These are phyloP conservation scores for Epinephelus fuscoguttatus DNA, from an alignment of 2,113 vertebrate genomes.

Conservation along the genomic window DNA sequence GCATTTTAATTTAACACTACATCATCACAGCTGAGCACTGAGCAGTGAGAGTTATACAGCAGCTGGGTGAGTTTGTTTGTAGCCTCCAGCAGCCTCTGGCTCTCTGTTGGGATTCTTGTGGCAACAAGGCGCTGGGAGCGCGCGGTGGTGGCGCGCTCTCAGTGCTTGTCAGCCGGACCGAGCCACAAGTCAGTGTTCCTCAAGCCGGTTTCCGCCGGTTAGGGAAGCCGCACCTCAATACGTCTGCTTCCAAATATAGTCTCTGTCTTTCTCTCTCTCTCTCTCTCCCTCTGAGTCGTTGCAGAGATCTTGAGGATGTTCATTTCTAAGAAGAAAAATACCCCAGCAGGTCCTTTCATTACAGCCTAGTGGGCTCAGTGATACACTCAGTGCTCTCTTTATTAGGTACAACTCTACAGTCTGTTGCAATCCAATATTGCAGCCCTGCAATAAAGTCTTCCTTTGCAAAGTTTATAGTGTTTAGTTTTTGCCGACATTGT, in stretches of 20 bases:
- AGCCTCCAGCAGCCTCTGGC: background rate
- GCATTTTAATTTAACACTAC: background rate
- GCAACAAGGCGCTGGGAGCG: background rate
- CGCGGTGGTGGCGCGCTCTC: conserved; percentile 12
- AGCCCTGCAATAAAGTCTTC: no score
- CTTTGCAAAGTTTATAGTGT: background rate
- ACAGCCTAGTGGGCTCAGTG: background rate
- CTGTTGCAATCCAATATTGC: background rate
- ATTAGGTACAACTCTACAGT: background rate
- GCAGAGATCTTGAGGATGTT: conserved; percentile 22
- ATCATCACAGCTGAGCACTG: background rate
- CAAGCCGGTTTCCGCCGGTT: conserved; percentile 80
- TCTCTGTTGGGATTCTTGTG: background rate
- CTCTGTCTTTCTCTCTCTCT: conserved; percentile 13
- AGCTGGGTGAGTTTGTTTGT: background rate
- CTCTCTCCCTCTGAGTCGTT: background rate
- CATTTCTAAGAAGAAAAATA: background rate
- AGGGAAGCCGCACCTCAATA: conserved; percentile 45
- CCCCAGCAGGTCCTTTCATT: background rate
- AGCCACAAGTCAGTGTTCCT: conserved; percentile 60
- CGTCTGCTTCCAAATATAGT: conserved; percentile 69
- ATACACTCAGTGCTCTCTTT: background rate
- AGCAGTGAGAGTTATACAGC: background rate
- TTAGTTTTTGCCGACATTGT: background rate
- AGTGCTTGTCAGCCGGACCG: conserved; percentile 27